A percentile compares a stretch with the other conserved stretches of the same genome.
Evolutionary conservation across 1,140 invertebrate species (phyloP).

Genomic region (Nasonia vitripennis): DNA sequence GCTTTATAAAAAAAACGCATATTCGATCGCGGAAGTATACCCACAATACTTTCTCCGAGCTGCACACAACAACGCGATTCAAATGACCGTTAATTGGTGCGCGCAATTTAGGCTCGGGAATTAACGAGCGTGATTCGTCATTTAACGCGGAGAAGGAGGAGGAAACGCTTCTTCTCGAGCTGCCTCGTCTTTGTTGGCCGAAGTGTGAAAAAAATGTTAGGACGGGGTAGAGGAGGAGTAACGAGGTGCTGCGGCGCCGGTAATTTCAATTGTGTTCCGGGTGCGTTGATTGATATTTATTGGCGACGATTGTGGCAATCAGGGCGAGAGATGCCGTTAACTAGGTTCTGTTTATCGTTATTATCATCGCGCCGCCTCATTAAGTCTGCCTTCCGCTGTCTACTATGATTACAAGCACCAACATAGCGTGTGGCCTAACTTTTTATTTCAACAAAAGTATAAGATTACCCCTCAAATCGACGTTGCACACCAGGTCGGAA

Average conservation of each 20-base stretch:
- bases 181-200: neutral
- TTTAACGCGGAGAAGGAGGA: constrained; percentile 6
- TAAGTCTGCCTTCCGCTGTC: neutral
- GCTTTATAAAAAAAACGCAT: constrained; percentile 12
- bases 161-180: neutral
- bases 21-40: constrained; percentile 17
- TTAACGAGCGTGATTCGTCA: constrained; percentile 45
- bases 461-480: too few species aligned
- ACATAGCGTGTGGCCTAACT: too few species aligned
- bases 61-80: neutral
- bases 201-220: neutral
- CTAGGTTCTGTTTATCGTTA: neutral
- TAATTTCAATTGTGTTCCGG: neutral
- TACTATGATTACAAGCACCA: too few species aligned
- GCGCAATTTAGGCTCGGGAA: constrained; percentile 19
- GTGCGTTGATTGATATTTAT: neutral
- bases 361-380: neutral
- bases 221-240: neutral
- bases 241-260: neutral
- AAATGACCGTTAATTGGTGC: neutral
- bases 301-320: neutral
- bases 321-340: neutral
- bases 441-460: too few species aligned
- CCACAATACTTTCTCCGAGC: constrained; percentile 26
- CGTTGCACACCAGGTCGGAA: too few species aligned